A percentile compares a stretch with the other conserved stretches of the same genome.
Evolutionary conservation across 2,888 invertebrate genomes (phyloP).

Genomic region (Diogma glabrata): DNA sequence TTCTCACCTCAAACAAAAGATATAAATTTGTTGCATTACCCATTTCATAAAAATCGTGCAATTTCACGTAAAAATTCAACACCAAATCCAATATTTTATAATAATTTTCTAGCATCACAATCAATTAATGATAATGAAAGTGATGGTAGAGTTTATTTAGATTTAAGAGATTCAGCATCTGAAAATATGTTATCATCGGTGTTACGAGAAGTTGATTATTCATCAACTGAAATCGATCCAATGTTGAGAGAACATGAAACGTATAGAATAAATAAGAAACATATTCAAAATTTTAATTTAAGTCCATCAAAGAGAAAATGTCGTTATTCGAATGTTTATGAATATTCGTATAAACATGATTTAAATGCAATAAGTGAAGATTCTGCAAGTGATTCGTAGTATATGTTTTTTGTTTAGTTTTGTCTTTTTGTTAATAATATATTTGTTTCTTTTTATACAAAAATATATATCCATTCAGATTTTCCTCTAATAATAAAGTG

Average conservation of each 20-base stretch:
- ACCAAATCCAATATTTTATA: constrained; percentile 19
- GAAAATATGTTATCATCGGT: constrained; percentile 34
- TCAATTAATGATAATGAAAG: constrained; percentile 10
- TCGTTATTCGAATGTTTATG: constrained; percentile 37
- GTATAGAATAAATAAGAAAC: constrained; percentile 37
- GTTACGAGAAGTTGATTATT: constrained; percentile 22
- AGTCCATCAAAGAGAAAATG: constrained; percentile 35
- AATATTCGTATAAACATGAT: constrained; percentile 37
- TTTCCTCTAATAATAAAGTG: too few species aligned
- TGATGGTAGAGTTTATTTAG: constrained; percentile 31
- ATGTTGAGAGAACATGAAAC: constrained; percentile 23
- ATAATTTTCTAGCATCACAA: constrained; percentile 9
- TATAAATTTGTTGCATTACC: constrained; percentile 27
- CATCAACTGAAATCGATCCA: constrained; percentile 28
- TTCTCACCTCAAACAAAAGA: constrained; percentile 30
- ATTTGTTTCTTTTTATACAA: too few species aligned
- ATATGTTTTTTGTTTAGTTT: constrained; percentile 23
- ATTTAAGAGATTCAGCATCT: constrained; percentile 35
- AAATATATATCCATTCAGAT: too few species aligned
- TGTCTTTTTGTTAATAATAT: too few species aligned
- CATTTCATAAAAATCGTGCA: constrained; percentile 33
- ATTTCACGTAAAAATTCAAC: constrained; percentile 32
- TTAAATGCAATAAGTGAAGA: constrained; percentile 38
- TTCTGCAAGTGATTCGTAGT: constrained; percentile 38
- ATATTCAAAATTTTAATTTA: constrained; percentile 37